Percentiles rank a stretch among this genome's conserved stretches.
Conservation (phyloP, 2,113 vertebrate genomes). For the Leptosomus discolor region DNA sequence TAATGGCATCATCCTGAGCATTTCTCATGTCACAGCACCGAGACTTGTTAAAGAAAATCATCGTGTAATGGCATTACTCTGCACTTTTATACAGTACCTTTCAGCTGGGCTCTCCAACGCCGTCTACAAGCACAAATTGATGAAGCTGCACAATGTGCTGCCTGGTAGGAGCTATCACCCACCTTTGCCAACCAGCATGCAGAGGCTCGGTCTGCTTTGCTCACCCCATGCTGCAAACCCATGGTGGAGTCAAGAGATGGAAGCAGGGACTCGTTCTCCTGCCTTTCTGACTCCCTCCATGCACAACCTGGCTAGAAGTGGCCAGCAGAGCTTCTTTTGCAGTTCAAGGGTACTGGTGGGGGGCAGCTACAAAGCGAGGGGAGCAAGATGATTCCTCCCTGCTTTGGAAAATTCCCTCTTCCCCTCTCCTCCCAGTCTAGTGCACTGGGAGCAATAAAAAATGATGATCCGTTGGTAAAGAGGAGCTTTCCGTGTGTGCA, state of each 20-base stretch:
- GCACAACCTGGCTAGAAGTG: background rate
- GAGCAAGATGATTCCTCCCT: background rate
- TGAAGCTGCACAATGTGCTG: background rate
- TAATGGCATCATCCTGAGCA: constrained; percentile 16
- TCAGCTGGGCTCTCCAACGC: background rate
- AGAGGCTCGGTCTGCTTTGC: background rate
- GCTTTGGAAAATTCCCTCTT: background rate
- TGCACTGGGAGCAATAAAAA: background rate
- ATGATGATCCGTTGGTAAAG: rapidly evolving
- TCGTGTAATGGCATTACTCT: constrained; percentile 30
- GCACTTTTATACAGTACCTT: background rate
- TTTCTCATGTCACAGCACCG: background rate
- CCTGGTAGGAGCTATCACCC: background rate
- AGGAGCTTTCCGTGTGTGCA: background rate
- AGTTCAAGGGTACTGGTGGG: background rate
- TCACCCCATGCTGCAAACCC: background rate
- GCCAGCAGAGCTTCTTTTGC: background rate
- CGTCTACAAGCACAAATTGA: background rate
- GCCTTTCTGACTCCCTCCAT: background rate
- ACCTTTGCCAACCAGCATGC: background rate
- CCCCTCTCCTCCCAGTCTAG: background rate
- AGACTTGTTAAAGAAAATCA: constrained; percentile 28
- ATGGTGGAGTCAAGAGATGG: background rate
- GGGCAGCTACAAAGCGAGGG: background rate
- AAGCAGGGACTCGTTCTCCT: background rate